Conservation (phyloP, 2,888 invertebrate genomes). For the Acanthosepion lycidas region DNA sequence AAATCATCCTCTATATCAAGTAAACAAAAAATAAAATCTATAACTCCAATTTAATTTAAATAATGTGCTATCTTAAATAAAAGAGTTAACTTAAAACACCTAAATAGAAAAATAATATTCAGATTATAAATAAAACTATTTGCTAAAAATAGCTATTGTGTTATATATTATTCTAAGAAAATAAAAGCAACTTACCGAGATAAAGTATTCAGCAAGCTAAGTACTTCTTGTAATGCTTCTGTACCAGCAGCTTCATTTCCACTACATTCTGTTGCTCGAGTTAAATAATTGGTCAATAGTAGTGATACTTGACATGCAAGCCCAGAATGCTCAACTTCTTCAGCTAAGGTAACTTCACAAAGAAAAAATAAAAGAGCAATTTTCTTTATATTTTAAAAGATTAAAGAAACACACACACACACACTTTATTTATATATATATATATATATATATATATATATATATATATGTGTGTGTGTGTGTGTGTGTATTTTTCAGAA, state of each 20-base stretch:
- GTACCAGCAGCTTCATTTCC: slow-evolving; percentile 72
- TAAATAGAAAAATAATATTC: no score
- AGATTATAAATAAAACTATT: neutral
- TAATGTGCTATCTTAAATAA: no score
- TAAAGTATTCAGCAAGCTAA: slow-evolving; percentile 72
- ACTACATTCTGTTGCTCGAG: slow-evolving; percentile 73
- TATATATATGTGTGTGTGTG: no score
- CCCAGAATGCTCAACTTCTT: slow-evolving; percentile 73
- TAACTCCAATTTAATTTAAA: neutral
- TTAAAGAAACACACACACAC: neutral
- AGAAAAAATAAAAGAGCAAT: neutral
- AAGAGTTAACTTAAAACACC: no score
- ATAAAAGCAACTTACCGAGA: slow-evolving; percentile 59
- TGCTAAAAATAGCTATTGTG: neutral
- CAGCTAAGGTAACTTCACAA: slow-evolving; percentile 61
- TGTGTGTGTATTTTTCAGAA: no score
- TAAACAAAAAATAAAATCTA: neutral
- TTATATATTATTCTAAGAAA: neutral
- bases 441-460: no score
- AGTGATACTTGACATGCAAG: slow-evolving; percentile 74
- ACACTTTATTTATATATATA: no score
- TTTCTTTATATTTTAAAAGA: neutral
- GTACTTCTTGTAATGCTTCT: slow-evolving; percentile 75
- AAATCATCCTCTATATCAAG: neutral
- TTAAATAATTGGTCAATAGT: slow-evolving; percentile 73